phyloP scores from a whole-genome alignment of 2,113 vertebrate species.

The Acinonyx jubatus region DNA sequence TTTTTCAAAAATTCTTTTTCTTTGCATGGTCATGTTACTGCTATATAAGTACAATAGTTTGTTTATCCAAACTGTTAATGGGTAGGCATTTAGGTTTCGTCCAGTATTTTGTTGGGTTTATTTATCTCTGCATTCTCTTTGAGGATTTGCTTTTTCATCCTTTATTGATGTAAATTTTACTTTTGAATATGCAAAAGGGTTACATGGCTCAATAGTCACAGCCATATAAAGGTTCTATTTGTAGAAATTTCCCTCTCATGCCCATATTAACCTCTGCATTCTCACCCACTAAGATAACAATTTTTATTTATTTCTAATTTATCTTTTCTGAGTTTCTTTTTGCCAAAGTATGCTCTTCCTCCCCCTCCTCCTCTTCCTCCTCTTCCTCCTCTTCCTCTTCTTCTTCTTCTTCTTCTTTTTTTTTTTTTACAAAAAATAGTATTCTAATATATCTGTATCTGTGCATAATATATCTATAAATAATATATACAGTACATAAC shows the following conservation, averaged over 20 bases:
- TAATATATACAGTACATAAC: not conserved
- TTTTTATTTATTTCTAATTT: not conserved
- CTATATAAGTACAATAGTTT: not conserved
- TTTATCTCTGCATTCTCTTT: not conserved
- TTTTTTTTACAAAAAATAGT: not conserved
- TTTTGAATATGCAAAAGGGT: slow-evolving; percentile 1
- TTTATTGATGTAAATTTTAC: slow-evolving; percentile 2
- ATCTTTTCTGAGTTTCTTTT: not conserved
- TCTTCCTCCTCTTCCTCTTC: fast-evolving
- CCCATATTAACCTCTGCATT: not conserved
- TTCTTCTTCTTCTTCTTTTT: not conserved
- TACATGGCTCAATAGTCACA: not conserved
- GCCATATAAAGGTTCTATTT: not conserved
- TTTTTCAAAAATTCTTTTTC: not conserved
- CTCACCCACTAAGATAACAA: not conserved
- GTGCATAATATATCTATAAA: not conserved
- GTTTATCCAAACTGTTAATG: not conserved
- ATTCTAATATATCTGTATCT: not conserved
- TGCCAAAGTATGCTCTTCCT: not conserved
- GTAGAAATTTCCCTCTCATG: not conserved
- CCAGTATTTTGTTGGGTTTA: not conserved
- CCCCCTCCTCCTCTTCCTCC: no score
- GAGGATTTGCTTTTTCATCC: not conserved
- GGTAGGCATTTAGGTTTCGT: not conserved
- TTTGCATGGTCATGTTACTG: not conserved